phyloP scores from a whole-genome alignment of 2,113 vertebrate species.

The Nicator chloris region DNA sequence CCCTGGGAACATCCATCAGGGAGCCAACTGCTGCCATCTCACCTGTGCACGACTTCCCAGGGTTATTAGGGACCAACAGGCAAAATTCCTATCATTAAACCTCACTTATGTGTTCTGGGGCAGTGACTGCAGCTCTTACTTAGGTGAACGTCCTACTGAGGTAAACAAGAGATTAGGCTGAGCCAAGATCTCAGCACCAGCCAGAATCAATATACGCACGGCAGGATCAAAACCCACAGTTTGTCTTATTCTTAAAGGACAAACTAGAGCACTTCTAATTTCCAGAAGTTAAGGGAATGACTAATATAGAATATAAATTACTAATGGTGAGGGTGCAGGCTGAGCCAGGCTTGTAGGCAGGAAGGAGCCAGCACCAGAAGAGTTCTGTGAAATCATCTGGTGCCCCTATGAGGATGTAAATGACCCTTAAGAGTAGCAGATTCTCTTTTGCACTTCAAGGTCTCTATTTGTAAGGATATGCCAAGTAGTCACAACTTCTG shows the following conservation, averaged over 20 bases:
- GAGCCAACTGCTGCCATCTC: background rate
- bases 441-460: background rate
- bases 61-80: background rate
- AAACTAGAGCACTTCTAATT: background rate
- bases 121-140: background rate
- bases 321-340: background rate
- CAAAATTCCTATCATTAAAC: background rate
- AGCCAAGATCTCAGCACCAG: background rate
- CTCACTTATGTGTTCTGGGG: background rate
- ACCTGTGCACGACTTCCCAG: background rate
- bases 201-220: background rate
- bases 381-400: background rate
- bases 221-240: background rate
- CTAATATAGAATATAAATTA: background rate
- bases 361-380: background rate
- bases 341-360: background rate
- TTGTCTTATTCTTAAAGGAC: background rate
- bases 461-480: background rate
- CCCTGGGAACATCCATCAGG: background rate
- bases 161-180: background rate
- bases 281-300: background rate
- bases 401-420: background rate
- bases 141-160: background rate
- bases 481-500: background rate
- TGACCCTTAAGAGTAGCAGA: background rate